A percentile compares a stretch with the other conserved stretches of the same genome.
These are phyloP conservation scores for Orius laevigatus DNA, from an alignment of 1,140 invertebrate genomes.

Conservation along the genomic window DNA sequence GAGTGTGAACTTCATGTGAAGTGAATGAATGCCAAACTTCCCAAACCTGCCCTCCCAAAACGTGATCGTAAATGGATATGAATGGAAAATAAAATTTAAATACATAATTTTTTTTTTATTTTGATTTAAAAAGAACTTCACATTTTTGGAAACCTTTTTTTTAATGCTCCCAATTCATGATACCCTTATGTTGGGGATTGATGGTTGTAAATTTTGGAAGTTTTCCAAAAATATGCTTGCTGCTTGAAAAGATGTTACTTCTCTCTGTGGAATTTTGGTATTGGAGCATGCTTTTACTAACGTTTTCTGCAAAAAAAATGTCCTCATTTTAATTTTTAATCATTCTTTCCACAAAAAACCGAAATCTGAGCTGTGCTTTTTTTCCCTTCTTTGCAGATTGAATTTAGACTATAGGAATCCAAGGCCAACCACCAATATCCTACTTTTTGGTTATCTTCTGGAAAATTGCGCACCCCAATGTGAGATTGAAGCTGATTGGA, in stretches of 20 bases:
- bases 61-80: too few relatives aligned
- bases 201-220: background rate
- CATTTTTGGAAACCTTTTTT: background rate
- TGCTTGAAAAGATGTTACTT: too few relatives aligned
- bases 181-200: background rate
- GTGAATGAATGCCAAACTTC: too few relatives aligned
- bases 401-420: conserved; percentile 6
- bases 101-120: too few relatives aligned
- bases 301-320: too few relatives aligned
- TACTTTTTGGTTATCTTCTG: conserved; percentile 11
- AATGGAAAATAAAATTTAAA: too few relatives aligned
- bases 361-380: background rate
- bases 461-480: conserved; percentile 10
- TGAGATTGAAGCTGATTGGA: conserved; percentile 7
- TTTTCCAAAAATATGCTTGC: background rate
- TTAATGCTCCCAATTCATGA: background rate
- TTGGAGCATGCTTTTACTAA: too few relatives aligned
- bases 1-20: background rate
- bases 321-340: too few relatives aligned
- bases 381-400: conserved; percentile 10
- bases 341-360: too few relatives aligned
- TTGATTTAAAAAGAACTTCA: too few relatives aligned
- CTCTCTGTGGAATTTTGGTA: too few relatives aligned
- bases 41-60: too few relatives aligned
- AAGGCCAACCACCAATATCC: conserved; percentile 9